A percentile compares a stretch with the other conserved stretches of the same genome.
These are phyloP conservation scores for Clavelina lepadiformis DNA, from an alignment of 23 tunicate genomes.

Conservation along the genomic window DNA sequence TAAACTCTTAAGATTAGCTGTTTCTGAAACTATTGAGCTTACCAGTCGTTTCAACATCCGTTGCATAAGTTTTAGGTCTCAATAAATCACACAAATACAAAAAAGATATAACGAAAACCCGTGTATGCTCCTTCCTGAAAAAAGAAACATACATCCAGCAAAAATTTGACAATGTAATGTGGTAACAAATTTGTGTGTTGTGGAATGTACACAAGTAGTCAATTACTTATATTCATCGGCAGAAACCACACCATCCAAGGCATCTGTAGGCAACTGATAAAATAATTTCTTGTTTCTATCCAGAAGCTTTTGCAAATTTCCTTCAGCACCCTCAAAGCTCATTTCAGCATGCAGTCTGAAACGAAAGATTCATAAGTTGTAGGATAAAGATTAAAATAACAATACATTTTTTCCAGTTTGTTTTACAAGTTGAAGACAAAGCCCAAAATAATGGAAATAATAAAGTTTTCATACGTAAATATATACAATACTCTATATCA, in stretches of 20 bases:
- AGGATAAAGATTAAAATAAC: too few relatives aligned
- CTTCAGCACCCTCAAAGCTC: conserved; percentile 78
- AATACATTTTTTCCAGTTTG: too few relatives aligned
- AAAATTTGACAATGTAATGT: not conserved
- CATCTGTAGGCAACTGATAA: conserved; percentile 80
- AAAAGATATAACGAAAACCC: conserved; percentile 75
- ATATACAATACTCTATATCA: too few relatives aligned
- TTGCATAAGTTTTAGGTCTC: conserved; percentile 87
- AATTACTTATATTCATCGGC: conserved; percentile 69
- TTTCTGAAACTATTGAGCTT: too few relatives aligned
- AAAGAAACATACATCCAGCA: not conserved
- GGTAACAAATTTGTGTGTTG: too few relatives aligned
- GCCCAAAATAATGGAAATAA: too few relatives aligned
- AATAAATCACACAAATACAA: conserved; percentile 81
- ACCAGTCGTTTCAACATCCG: conserved; percentile 86
- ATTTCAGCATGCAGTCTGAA: conserved; percentile 67
- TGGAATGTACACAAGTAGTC: too few relatives aligned
- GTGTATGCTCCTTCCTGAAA: conserved; percentile 84
- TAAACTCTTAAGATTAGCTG: too few relatives aligned
- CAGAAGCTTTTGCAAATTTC: conserved; percentile 67
- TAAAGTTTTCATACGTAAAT: too few relatives aligned
- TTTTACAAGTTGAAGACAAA: too few relatives aligned
- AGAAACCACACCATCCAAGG: conserved; percentile 54
- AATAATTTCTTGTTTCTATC: conserved; percentile 70
- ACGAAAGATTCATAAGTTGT: too few relatives aligned